A percentile compares a stretch with the other conserved stretches of the same genome.
Evolutionary conservation across 2,797 vertebrate genomes (phyloP).

Genomic region (Lepidocolaptes lacrymiger): DNA sequence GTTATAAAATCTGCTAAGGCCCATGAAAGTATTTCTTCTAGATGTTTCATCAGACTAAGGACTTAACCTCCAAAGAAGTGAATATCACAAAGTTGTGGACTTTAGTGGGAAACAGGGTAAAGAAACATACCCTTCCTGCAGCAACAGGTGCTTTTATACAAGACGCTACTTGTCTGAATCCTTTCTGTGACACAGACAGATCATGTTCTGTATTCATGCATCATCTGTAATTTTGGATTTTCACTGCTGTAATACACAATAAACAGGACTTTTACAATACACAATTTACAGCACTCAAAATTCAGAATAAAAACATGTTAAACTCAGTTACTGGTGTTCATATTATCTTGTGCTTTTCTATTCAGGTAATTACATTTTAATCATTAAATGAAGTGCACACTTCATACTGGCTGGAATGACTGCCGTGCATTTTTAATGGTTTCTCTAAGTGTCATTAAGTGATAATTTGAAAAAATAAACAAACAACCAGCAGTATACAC

Average conservation of each 20-base stretch:
- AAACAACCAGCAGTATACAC: background rate
- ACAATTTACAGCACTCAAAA: background rate
- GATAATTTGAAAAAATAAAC: slow-evolving; percentile 49
- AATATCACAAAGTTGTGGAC: background rate
- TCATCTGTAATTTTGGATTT: background rate
- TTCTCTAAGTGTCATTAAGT: slow-evolving; percentile 51
- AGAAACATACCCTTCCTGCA: background rate
- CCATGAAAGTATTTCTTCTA: background rate
- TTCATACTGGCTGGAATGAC: slow-evolving; percentile 46
- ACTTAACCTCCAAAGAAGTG: background rate
- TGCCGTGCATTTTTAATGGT: slow-evolving; percentile 58
- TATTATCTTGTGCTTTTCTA: slow-evolving; percentile 45
- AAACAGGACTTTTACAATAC: background rate
- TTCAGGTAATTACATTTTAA: slow-evolving; percentile 61
- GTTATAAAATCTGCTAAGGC: background rate
- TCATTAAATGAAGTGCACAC: slow-evolving; percentile 58
- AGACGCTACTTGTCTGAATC: background rate
- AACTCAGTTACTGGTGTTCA: background rate
- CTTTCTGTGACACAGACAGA: background rate
- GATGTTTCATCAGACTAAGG: background rate
- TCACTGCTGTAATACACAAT: background rate
- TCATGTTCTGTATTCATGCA: background rate
- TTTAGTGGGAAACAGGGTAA: background rate
- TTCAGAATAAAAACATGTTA: slow-evolving; percentile 19
- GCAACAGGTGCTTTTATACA: background rate